These are phyloP conservation scores for Limnephilus lunatus DNA, from an alignment of 2,888 invertebrate species.

Conservation along the genomic window DNA sequence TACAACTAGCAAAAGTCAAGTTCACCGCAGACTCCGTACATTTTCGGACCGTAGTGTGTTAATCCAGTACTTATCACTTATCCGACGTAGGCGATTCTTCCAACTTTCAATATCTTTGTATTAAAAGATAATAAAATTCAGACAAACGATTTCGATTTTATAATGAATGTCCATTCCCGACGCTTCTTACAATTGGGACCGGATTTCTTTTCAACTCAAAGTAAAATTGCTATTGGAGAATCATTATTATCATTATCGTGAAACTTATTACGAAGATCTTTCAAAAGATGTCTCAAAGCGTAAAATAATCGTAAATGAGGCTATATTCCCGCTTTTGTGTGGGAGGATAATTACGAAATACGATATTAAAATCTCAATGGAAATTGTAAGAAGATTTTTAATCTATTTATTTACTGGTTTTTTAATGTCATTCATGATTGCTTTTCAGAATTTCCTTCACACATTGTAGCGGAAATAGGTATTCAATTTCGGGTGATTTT, in stretches of 20 bases:
- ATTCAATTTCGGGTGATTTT: background rate
- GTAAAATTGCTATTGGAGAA: background rate
- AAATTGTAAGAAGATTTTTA: background rate
- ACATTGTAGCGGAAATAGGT: background rate
- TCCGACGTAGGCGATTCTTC: background rate
- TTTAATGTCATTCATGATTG: background rate
- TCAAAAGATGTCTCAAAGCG: background rate
- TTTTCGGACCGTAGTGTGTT: background rate
- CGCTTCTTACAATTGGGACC: background rate
- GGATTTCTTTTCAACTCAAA: conserved; percentile 16
- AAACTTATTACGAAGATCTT: background rate
- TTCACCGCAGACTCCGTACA: too few species aligned
- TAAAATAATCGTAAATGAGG: conserved; percentile 28
- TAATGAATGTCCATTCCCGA: background rate
- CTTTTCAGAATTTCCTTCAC: background rate
- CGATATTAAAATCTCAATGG: background rate
- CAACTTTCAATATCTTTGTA: conserved; percentile 14
- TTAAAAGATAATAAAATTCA: conserved; percentile 9
- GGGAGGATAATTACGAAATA: background rate
- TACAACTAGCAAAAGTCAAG: too few species aligned
- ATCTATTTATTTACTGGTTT: background rate
- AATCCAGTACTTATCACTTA: background rate
- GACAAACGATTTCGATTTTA: background rate
- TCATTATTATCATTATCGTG: conserved; percentile 16
- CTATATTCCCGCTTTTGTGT: background rate